phyloP scores from a whole-genome alignment of 1,140 invertebrate genomes.

The Drosophila santomea region DNA sequence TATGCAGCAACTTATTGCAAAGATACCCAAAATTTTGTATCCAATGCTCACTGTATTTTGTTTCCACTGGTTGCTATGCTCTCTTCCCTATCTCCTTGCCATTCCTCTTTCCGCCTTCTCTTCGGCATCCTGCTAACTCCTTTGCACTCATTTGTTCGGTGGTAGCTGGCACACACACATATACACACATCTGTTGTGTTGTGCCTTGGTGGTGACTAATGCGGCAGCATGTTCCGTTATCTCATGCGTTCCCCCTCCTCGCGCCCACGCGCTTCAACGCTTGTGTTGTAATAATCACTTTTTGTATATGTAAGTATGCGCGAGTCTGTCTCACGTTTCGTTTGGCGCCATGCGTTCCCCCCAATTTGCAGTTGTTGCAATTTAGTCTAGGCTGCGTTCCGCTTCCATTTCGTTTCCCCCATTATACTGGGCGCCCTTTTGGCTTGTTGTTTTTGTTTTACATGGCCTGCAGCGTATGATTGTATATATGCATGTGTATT shows the following conservation, averaged over 20 bases:
- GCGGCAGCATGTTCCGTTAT: constrained; percentile 59
- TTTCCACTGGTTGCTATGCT: constrained; percentile 50
- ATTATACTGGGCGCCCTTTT: constrained; percentile 41
- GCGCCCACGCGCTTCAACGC: constrained; percentile 18
- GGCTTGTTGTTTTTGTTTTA: constrained; percentile 43
- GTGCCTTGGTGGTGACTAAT: constrained; percentile 57
- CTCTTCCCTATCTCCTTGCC: constrained; percentile 5
- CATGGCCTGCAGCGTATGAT: constrained; percentile 41
- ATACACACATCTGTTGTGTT: constrained; percentile 66
- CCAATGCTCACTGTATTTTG: constrained; percentile 5
- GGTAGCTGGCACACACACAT: constrained; percentile 35
- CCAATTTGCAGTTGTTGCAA: constrained; percentile 56
- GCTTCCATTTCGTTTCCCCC: constrained; percentile 46
- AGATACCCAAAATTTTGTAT: not conserved
- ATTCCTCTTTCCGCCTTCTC: not conserved
- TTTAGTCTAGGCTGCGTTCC: constrained; percentile 62
- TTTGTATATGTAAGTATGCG: not conserved
- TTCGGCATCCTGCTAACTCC: constrained; percentile 24
- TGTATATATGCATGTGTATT: constrained; percentile 1
- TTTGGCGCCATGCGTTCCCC: constrained; percentile 60
- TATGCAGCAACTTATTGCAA: not conserved
- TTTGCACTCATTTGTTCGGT: constrained; percentile 39
- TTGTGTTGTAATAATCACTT: constrained; percentile 40
- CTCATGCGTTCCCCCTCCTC: constrained; percentile 47
- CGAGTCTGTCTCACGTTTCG: constrained; percentile 49